Conservation (phyloP, 2,113 vertebrate genomes). For the Panthera uncia region DNA sequence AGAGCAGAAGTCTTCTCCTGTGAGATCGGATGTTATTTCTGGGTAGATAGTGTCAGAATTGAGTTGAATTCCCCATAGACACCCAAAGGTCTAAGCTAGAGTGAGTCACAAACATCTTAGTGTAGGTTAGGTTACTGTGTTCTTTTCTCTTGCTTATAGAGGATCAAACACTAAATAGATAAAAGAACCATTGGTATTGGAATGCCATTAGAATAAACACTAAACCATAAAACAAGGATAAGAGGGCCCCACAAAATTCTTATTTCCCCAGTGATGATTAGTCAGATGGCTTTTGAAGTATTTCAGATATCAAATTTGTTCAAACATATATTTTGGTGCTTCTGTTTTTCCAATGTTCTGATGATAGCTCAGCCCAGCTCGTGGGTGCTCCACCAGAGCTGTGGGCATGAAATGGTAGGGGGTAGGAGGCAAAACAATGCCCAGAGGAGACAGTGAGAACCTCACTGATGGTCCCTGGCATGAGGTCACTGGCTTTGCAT, state of each 20-base stretch:
- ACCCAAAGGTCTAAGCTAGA: neutral
- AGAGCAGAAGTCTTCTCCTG: neutral
- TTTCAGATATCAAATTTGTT: neutral
- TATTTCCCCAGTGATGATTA: neutral
- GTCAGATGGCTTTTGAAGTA: neutral
- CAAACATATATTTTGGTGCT: neutral
- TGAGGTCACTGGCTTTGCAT: neutral
- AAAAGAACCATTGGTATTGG: neutral
- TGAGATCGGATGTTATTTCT: neutral
- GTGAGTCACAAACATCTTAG: neutral
- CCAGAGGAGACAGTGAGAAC: neutral
- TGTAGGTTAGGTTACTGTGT: neutral
- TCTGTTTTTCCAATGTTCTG: neutral
- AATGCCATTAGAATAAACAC: slow-evolving; percentile 5
- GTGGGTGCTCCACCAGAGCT: neutral
- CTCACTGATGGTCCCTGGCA: no score
- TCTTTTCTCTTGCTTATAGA: neutral
- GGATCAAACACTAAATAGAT: neutral
- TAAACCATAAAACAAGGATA: neutral
- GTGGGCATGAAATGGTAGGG: neutral
- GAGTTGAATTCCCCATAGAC: neutral
- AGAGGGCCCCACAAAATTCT: neutral
- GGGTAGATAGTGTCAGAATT: neutral
- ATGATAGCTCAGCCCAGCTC: neutral
- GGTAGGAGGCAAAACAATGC: neutral